Evolutionary conservation across 2,888 invertebrate genomes (phyloP), one percentile per base, ranked within the genome.

Genomic region (Hyposoter didymator): DNA sequence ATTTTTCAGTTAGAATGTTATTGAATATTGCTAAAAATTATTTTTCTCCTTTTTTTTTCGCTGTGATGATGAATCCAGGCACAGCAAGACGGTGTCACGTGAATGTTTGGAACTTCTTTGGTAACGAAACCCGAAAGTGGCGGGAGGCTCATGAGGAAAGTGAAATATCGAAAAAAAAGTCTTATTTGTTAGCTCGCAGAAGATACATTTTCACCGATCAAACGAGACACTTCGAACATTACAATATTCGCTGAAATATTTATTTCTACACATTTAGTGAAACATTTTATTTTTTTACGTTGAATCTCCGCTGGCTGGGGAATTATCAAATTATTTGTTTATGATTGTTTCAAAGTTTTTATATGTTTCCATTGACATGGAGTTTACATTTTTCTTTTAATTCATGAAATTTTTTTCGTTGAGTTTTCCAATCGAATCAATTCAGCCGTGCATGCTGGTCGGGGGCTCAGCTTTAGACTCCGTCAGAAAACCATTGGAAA

Each of bases 61-160:
- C 17, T 52, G 1, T n/a, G 7, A 43, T 14, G 12, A 5, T 19
- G 3, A 22, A 45, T 66, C 28, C 67, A 92, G 92, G 89, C 22
- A 64, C 88, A 45, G 89, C 89, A n/a, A 66, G 59, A 7, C 78
- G 75, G 0, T 88, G 89, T 2, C 82, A 87, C 4, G 39, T 91
- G 8, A 76, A 86, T 0, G 86, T 90, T 55, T 91, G 90, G 90
- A 89, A 92, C 72, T 91, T 92, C 73, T 92, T 92, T 64, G 92
- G 92, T 1, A 78, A 89, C 74, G 88, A 90, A 35, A 59, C 45
- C 1, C 74, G 72, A 8, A 80, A 75, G 4, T 88, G 88, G 88
- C 14, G 47, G 22, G 78, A 82, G 4, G 7, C 43, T 14, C 67
- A 62, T 10, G 55, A 78, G 45, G 19, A 72, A 19, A 14, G 52